These are phyloP conservation scores for Ceyx melanurus DNA, from an alignment of 2,113 vertebrate species.

Conservation along the genomic window DNA sequence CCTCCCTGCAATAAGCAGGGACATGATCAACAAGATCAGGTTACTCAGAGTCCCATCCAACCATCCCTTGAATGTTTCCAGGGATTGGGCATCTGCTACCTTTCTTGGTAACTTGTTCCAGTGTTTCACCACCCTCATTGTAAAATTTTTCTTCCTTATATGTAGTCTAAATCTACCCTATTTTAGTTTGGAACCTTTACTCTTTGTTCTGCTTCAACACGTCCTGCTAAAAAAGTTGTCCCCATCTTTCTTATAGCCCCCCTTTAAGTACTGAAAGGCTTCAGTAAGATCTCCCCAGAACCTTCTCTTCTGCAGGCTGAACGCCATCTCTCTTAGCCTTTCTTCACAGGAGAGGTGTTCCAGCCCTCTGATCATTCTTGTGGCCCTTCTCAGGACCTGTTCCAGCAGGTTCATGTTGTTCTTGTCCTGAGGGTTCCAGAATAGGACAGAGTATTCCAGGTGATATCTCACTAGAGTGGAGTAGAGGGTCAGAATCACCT, in stretches of 20 bases:
- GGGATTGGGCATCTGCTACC: background rate
- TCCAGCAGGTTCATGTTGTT: too few species aligned
- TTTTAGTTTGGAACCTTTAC: background rate
- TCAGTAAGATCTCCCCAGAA: too few species aligned
- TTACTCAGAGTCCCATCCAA: background rate
- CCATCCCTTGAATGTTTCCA: background rate
- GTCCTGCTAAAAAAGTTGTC: background rate
- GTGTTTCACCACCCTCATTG: background rate
- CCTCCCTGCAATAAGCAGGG: background rate
- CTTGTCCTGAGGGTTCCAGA: too few species aligned
- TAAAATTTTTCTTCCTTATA: background rate
- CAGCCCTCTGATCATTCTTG: too few species aligned
- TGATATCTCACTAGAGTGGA: background rate
- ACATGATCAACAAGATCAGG: background rate
- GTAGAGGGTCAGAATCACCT: background rate
- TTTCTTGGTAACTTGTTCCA: background rate
- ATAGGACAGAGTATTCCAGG: too few species aligned
- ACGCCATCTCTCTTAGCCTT: too few species aligned
- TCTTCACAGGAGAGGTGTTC: too few species aligned
- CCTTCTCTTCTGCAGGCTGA: too few species aligned
- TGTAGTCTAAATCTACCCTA: background rate
- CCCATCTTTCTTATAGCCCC: too few species aligned
- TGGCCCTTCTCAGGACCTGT: too few species aligned
- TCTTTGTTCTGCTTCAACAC: background rate
- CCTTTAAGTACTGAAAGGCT: too few species aligned